Evolutionary conservation across 2,797 vertebrate species (phyloP).

Genomic region (Gallirallus australis): DNA sequence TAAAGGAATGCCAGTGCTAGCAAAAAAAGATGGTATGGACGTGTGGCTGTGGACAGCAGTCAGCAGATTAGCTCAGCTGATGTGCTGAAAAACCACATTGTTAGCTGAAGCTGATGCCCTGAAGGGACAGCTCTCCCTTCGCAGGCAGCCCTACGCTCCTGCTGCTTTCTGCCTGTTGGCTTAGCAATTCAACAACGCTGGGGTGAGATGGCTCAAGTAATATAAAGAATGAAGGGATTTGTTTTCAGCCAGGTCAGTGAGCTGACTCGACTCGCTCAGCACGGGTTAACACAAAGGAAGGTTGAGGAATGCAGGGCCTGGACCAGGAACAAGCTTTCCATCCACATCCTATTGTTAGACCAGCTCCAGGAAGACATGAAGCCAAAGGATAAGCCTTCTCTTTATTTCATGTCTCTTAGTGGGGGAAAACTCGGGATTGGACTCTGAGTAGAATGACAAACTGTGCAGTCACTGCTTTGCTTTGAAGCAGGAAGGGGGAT

Average conservation of each 20-base stretch:
- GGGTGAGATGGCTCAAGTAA: neutral
- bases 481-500: neutral
- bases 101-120: neutral
- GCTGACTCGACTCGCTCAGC: neutral
- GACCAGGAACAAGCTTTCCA: neutral
- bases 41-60: neutral
- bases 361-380: neutral
- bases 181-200: neutral
- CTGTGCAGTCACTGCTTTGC: fast-evolving
- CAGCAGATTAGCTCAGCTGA: neutral
- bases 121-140: neutral
- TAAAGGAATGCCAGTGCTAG: constrained; percentile 14
- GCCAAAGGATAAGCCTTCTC: constrained; percentile 3
- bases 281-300: neutral
- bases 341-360: neutral
- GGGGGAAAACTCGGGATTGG: neutral
- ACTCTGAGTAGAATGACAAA: neutral
- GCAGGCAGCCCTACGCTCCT: neutral
- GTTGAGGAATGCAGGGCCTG: neutral
- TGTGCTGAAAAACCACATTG: neutral
- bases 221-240: neutral
- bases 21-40: neutral
- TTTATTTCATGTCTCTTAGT: neutral
- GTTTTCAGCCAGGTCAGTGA: neutral
- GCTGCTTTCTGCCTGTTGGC: neutral